Percentiles rank a stretch among this genome's conserved stretches.
Evolutionary conservation across 2,888 invertebrate genomes (phyloP).

Genomic region (Polietes domitor): DNA sequence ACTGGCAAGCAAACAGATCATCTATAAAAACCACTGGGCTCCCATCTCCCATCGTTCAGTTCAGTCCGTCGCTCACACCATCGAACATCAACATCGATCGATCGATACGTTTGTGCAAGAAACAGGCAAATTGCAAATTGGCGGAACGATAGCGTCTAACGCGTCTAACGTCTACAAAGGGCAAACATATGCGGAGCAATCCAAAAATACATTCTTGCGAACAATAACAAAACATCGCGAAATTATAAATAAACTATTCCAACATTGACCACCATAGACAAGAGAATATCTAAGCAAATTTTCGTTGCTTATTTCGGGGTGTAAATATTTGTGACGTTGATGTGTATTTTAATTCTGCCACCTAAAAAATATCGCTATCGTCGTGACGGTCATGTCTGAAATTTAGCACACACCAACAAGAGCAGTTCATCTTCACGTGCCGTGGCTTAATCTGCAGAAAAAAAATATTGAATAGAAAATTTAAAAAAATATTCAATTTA

Average conservation of each 20-base stretch:
- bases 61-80: conserved; percentile 51
- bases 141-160: too few relatives aligned
- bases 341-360: conserved; percentile 57
- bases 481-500: neutral
- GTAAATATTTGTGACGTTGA: conserved; percentile 33
- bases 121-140: neutral
- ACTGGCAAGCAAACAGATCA: conserved; percentile 26
- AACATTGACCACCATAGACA: neutral
- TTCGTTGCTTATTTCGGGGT: neutral
- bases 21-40: conserved; percentile 60
- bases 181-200: neutral
- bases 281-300: neutral
- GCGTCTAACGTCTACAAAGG: neutral
- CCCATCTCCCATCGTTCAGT: too few relatives aligned
- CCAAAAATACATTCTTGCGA: neutral
- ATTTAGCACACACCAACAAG: conserved; percentile 56
- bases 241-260: conserved; percentile 12
- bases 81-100: too few relatives aligned
- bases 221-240: neutral
- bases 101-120: neutral
- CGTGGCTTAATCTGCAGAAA: neutral
- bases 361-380: conserved; percentile 37
- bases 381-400: conserved; percentile 59
- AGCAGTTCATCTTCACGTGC: neutral
- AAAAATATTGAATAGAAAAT: neutral